These are phyloP conservation scores for Malacosoma neustria DNA, from an alignment of 2,888 invertebrate species.

Conservation along the genomic window DNA sequence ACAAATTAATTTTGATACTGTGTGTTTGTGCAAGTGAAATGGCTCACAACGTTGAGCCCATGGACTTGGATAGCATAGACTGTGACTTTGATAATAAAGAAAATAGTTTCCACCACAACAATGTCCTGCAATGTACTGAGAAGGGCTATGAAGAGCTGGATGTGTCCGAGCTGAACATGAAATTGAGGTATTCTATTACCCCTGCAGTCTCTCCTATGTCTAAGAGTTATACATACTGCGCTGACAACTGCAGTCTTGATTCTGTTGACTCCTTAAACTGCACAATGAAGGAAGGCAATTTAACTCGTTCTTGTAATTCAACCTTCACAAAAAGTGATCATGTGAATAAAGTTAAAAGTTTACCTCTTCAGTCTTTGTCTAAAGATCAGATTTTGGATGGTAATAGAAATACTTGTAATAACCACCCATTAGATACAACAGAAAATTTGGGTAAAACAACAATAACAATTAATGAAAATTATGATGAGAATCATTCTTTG, in stretches of 20 bases:
- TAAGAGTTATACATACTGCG: constrained; percentile 44
- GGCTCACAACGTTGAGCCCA: constrained; percentile 54
- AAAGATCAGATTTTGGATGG: constrained; percentile 31
- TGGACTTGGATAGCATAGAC: constrained; percentile 52
- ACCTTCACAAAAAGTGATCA: constrained; percentile 36
- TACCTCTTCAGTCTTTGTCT: constrained; percentile 42
- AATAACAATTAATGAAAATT: constrained; percentile 28
- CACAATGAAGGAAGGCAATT: constrained; percentile 31
- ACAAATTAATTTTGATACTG: constrained; percentile 11
- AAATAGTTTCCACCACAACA: constrained; percentile 48
- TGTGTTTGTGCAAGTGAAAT: constrained; percentile 26
- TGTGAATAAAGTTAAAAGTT: constrained; percentile 32
- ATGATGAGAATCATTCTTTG: constrained; percentile 43
- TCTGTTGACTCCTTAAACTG: constrained; percentile 29
- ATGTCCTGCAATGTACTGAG: constrained; percentile 50
- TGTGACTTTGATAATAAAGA: constrained; percentile 64
- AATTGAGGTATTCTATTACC: constrained; percentile 57
- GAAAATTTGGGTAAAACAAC: constrained; percentile 25
- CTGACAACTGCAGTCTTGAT: constrained; percentile 33
- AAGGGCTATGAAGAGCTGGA: constrained; percentile 63
- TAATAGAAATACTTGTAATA: constrained; percentile 28
- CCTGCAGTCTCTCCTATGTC: constrained; percentile 60
- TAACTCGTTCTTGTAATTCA: constrained; percentile 49
- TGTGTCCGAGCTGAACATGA: constrained; percentile 61
- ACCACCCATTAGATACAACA: constrained; percentile 30